Conservation (phyloP, 2,888 invertebrate species). For the Salpingus planirostris region DNA sequence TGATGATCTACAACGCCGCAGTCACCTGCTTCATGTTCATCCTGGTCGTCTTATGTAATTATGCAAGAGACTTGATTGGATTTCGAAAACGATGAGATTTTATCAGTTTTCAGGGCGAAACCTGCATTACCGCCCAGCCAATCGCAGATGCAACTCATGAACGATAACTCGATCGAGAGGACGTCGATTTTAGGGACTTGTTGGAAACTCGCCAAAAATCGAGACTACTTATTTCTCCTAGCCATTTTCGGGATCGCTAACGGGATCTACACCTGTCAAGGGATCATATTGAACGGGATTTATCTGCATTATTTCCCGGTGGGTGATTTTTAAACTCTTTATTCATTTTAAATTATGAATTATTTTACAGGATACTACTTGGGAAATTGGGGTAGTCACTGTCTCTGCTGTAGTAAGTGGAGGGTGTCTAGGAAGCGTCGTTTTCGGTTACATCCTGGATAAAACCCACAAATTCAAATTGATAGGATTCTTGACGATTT, state of each 20-base stretch:
- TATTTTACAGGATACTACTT: constrained; percentile 31
- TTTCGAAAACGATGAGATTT: constrained; percentile 40
- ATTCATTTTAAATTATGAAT: neutral
- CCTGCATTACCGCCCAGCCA: constrained; percentile 71
- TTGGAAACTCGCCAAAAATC: constrained; percentile 24
- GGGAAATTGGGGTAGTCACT: constrained; percentile 71
- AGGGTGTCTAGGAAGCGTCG: constrained; percentile 83
- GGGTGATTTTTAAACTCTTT: constrained; percentile 21
- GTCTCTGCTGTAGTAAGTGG: constrained; percentile 76
- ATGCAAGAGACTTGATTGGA: constrained; percentile 16
- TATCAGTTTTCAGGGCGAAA: constrained; percentile 70
- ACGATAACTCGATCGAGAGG: constrained; percentile 21
- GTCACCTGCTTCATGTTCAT: constrained; percentile 4
- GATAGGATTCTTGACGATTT: constrained; percentile 16
- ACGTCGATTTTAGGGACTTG: constrained; percentile 15
- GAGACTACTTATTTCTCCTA: constrained; percentile 25
- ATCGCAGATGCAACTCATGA: constrained; percentile 42
- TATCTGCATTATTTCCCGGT: constrained; percentile 48
- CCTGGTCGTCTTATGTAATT: constrained; percentile 34
- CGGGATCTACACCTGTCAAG: constrained; percentile 49
- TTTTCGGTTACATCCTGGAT: constrained; percentile 81
- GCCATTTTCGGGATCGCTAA: constrained; percentile 48
- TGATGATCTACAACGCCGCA: constrained; percentile 22
- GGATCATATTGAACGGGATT: constrained; percentile 50
- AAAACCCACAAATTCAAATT: constrained; percentile 66